Evolutionary conservation across 2,797 vertebrate species (phyloP), one percentile per base, ranked within the genome.

Genomic region (Gallinago solitaria): DNA sequence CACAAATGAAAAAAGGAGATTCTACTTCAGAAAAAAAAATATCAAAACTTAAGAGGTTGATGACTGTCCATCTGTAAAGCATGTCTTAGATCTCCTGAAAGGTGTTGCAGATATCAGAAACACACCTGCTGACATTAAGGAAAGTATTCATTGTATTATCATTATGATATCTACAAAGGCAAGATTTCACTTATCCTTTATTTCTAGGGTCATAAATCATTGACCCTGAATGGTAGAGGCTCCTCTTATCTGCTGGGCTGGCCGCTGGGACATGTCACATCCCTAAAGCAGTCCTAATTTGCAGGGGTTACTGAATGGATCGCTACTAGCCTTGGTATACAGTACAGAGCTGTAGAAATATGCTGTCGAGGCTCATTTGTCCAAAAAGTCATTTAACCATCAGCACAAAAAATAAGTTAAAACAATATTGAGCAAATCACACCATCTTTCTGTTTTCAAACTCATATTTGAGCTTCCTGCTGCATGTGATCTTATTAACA

Each of bases 261-360:
- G 39, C 57, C 1, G 0, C 24, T 16, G 75, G 71, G 68, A 76
- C 68, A 80, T 0, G 0, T 9, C 78, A 24, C 33, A 68, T n/a
- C 71, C 81, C 78, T 71, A 18, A 47, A 82, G 84, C 64, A 68
- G 35, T 7, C 23, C 19, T 67, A 33, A 48, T 92, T 63, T 76
- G 37, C 83, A 80, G 47, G 60, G 25, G 71, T 70, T 85, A 67
- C 51, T 39, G 67, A 21, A 45, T 0, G 32, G 63, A 10, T 16
- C 88, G n/a, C 59, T 48, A 8, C 4, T 65, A 53, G 65, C 59
- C 57, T 65, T 47, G 16, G 50, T 71, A 1, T 2, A 23, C 37
- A 65, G 41, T 9, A 54, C 16, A 61, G 59, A 78, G 53, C 48
- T 64, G 28, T 5, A 54, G 48, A 61, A 91, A 75, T 7, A 10